Percentiles rank a stretch among this genome's conserved stretches.
Conservation (phyloP, 1,140 invertebrate genomes). For the Bacillus rossius region DNA sequence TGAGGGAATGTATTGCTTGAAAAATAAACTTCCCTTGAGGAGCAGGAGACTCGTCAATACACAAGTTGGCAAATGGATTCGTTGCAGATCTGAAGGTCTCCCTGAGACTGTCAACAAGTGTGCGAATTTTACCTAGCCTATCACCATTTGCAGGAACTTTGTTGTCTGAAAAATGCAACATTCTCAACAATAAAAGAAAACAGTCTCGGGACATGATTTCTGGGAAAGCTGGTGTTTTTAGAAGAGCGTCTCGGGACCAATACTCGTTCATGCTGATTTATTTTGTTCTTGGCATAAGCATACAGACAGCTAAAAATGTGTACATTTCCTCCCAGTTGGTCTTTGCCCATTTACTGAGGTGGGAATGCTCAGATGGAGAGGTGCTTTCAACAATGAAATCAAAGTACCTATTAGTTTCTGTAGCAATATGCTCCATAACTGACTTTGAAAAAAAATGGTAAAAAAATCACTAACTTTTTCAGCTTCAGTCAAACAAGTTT, state of each 20-base stretch:
- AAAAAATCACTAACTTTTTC: neutral
- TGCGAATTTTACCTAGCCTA: neutral
- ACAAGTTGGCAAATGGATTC: slow-evolving; percentile 16
- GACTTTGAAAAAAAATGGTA: neutral
- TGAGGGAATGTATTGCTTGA: slow-evolving; percentile 29
- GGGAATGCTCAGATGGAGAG: neutral
- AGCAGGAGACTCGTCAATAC: slow-evolving; percentile 22
- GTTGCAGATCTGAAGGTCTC: neutral
- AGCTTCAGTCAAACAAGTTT: neutral
- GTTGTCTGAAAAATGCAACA: slow-evolving; percentile 23
- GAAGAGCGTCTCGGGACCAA: slow-evolving; percentile 24
- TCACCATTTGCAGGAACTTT: neutral
- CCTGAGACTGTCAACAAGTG: neutral
- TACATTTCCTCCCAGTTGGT: neutral
- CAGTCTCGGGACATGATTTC: slow-evolving; percentile 25
- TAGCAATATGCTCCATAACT: neutral
- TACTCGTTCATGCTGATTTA: slow-evolving; percentile 16
- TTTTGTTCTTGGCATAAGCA: slow-evolving; percentile 1
- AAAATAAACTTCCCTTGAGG: slow-evolving; percentile 27
- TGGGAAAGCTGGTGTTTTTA: slow-evolving; percentile 27
- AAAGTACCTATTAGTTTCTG: neutral
- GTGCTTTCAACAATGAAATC: neutral
- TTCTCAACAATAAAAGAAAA: slow-evolving; percentile 19
- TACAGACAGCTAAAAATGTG: neutral
- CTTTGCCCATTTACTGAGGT: neutral